Evolutionary conservation across 2,113 vertebrate species (phyloP).

Genomic region (Serilophus lunatus): DNA sequence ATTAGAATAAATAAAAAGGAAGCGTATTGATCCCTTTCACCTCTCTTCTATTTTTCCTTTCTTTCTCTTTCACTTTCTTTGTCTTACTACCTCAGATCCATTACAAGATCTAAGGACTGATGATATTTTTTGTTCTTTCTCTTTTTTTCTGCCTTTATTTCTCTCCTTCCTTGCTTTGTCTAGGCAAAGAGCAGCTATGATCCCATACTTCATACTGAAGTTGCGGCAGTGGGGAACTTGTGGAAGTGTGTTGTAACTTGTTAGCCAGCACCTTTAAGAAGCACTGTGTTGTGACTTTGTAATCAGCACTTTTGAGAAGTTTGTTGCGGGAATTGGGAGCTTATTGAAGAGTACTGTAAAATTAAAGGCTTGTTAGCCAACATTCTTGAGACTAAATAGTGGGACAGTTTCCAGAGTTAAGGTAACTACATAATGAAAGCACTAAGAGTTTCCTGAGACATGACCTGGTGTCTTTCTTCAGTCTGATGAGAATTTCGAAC

Average conservation of each 20-base stretch:
- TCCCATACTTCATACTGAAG: too few relatives aligned
- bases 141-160: background rate
- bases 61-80: background rate
- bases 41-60: background rate
- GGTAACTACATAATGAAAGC: background rate
- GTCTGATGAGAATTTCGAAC: too few relatives aligned
- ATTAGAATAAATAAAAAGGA: background rate
- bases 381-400: background rate
- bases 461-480: background rate
- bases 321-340: too few relatives aligned
- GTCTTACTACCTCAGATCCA: background rate
- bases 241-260: too few relatives aligned
- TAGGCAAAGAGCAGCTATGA: too few relatives aligned
- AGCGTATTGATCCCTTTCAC: background rate
- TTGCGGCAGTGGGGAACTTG: too few relatives aligned
- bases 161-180: background rate
- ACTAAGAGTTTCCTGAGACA: background rate
- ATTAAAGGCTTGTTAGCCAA: background rate
- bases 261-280: too few relatives aligned
- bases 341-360: background rate
- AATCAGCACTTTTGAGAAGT: too few relatives aligned
- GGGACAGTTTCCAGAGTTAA: background rate
- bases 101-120: background rate
- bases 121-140: background rate
- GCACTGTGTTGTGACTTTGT: too few relatives aligned